Conservation (phyloP, 2,113 vertebrate genomes). For the Bettongia penicillata region DNA sequence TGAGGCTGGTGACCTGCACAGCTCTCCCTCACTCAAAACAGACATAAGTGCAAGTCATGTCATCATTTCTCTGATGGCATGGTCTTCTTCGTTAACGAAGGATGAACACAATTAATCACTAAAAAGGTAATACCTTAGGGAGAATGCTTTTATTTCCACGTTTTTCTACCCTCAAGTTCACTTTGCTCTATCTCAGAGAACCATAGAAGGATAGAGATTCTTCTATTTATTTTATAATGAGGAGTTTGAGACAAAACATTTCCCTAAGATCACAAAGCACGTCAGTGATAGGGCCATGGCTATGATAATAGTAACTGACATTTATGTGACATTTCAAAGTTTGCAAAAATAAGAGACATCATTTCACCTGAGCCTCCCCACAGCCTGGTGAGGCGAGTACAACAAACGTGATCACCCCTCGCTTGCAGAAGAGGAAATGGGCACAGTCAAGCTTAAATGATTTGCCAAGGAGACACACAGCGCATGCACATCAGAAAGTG, state of each 20-base stretch:
- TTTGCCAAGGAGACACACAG: neutral
- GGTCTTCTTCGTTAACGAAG: too few relatives aligned
- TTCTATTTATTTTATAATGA: conserved; percentile 23
- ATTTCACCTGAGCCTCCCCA: neutral
- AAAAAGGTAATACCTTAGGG: neutral
- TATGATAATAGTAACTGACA: neutral
- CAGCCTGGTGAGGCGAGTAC: neutral
- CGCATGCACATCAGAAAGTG: neutral
- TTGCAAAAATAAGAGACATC: neutral
- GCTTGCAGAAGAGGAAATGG: neutral
- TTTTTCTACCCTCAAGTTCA: neutral
- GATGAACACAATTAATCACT: neutral
- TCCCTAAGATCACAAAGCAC: neutral
- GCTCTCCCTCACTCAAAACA: too few relatives aligned
- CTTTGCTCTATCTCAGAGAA: neutral
- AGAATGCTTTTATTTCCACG: conserved; percentile 5
- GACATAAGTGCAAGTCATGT: too few relatives aligned
- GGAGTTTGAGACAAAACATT: neutral
- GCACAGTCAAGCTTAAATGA: neutral
- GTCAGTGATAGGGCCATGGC: neutral
- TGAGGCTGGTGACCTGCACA: too few relatives aligned
- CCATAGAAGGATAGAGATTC: neutral
- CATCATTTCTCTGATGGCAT: too few relatives aligned
- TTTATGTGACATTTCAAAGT: neutral
- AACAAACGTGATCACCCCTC: neutral